A percentile compares a stretch with the other conserved stretches of the same genome.
These are phyloP conservation scores for Melanostoma mellinum DNA, from an alignment of 2,888 invertebrate species.

Conservation along the genomic window DNA sequence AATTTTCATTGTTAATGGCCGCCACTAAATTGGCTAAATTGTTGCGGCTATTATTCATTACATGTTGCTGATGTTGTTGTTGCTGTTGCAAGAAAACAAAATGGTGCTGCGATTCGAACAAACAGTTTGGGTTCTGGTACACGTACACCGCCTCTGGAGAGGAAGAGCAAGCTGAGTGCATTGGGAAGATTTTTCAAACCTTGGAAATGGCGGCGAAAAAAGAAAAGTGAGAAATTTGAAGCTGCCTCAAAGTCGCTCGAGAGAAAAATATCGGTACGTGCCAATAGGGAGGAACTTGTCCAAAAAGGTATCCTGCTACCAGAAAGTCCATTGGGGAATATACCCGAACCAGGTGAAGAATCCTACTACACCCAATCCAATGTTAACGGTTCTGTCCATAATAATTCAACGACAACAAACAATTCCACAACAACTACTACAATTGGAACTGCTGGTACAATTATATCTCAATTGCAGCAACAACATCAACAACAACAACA, in stretches of 20 bases:
- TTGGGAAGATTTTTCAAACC: slow-evolving; percentile 97
- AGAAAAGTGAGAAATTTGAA: slow-evolving; percentile 98
- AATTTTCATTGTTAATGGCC: slow-evolving; percentile 77
- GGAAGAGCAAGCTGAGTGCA: slow-evolving; percentile 96
- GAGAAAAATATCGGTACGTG: slow-evolving; percentile 98
- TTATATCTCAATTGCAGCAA: slow-evolving; percentile 74
- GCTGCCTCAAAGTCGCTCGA: slow-evolving; percentile 97
- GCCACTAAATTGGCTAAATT: slow-evolving; percentile 77
- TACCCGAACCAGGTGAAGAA: slow-evolving; percentile 87
- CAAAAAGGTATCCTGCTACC: slow-evolving; percentile 97
- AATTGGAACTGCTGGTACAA: slow-evolving; percentile 77
- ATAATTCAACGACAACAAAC: slow-evolving; percentile 78
- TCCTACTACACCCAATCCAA: slow-evolving; percentile 80
- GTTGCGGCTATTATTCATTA: slow-evolving; percentile 78
- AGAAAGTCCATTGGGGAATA: slow-evolving; percentile 92
- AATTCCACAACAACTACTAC: slow-evolving; percentile 79
- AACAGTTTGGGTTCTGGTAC: slow-evolving; percentile 94
- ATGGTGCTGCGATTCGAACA: slow-evolving; percentile 93
- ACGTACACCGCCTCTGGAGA: slow-evolving; percentile 93
- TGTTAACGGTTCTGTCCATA: slow-evolving; percentile 81
- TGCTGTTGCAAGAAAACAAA: slow-evolving; percentile 88
- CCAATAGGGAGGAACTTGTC: slow-evolving; percentile 97
- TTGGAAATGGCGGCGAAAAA: slow-evolving; percentile 99
- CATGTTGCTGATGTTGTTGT: slow-evolving; percentile 65
- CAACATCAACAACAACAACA: slow-evolving; percentile 74